Evolutionary conservation across 2,888 invertebrate species (phyloP).

Genomic region (Tipula unca): DNA sequence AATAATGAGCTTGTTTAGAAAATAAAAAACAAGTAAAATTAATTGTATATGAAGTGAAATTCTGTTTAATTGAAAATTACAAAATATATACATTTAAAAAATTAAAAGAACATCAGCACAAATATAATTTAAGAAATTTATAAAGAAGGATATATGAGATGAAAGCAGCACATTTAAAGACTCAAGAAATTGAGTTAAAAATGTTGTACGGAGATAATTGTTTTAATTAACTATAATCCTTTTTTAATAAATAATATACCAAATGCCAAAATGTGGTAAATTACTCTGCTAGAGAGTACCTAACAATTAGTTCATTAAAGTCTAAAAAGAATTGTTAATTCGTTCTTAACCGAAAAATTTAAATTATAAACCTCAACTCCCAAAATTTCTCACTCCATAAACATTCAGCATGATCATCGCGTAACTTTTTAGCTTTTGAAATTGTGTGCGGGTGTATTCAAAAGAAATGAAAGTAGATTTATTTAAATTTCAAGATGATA

Average conservation of each 20-base stretch:
- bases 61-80: background rate
- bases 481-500: background rate
- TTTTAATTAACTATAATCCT: background rate
- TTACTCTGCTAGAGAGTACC: background rate
- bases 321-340: background rate
- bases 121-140: background rate
- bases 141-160: background rate
- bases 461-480: background rate
- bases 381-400: background rate
- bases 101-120: background rate
- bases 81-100: background rate
- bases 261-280: background rate
- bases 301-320: background rate
- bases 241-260: background rate
- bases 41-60: background rate
- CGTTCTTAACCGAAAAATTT: background rate
- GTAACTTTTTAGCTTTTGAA: background rate
- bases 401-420: background rate
- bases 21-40: background rate
- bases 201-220: too few relatives aligned
- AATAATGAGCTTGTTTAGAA: background rate
- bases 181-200: background rate
- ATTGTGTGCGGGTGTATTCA: background rate
- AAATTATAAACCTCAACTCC: background rate
- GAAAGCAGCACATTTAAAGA: background rate